These are phyloP conservation scores for Tenthredo amoena DNA, from an alignment of 2,888 invertebrate species.

Conservation along the genomic window DNA sequence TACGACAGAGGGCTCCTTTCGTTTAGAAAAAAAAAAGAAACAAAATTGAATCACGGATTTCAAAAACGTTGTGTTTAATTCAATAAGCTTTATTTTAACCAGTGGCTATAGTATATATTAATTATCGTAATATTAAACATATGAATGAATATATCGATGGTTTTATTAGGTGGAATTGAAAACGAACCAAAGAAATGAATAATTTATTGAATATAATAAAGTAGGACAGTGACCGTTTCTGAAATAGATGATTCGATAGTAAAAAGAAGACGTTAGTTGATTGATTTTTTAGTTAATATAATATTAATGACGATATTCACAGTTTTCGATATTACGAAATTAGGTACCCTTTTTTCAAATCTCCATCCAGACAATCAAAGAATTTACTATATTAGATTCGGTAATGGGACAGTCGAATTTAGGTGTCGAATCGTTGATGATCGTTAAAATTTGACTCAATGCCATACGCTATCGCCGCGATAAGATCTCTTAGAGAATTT, in stretches of 20 bases:
- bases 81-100: slow-evolving; percentile 7
- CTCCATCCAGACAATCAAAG: neutral
- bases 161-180: slow-evolving; percentile 4
- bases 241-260: neutral
- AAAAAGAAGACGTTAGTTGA: neutral
- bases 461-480: neutral
- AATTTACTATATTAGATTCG: neutral
- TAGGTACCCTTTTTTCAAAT: neutral
- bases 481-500: slow-evolving; percentile 5
- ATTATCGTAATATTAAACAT: neutral
- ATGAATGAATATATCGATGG: neutral
- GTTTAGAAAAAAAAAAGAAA: neutral
- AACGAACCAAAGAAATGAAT: slow-evolving; percentile 17
- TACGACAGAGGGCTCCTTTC: neutral
- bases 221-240: neutral
- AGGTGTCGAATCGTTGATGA: neutral
- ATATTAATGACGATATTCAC: neutral
- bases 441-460: neutral
- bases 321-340: neutral
- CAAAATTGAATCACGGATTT: neutral
- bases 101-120: neutral
- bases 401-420: neutral
- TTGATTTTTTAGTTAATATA: neutral
- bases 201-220: slow-evolving; percentile 7
- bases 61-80: neutral